Base-by-base conservation (phyloP, 2,888 invertebrate species). In the Agriopis aurantiaria region DNA sequence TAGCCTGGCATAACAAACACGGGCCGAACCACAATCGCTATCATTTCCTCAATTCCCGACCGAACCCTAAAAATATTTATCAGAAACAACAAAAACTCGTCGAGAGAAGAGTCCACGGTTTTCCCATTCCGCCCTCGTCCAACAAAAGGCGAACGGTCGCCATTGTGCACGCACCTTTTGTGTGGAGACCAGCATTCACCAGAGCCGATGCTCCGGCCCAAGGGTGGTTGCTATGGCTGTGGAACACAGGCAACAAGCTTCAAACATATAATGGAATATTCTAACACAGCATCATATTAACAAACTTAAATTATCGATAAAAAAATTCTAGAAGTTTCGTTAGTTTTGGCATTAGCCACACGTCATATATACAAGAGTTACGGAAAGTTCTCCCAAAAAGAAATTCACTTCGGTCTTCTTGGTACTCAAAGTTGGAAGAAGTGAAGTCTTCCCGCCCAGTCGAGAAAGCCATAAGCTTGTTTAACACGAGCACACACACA, bases 21-120 rank as follows among this genome's bases (percentile, higher is more conserved):
- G 33, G 60, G 41, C 55, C 45, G 40, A 59, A 56, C 43, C 49
- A 46, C 63, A 53, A 62, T 66, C 66, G 70, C 64, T 65, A 65
- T 69, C 69, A 69, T 70, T 69, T 63, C 68, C 61, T 68, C 49
- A 69, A 71, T 69, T 62, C 66, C 63, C 62, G 0, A 43, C 40
- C 78, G 84, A 85, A 85, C 83, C 65, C 72, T 88, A 89, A 87
- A 86, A 84, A 79, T 88, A 87, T 88, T 89, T 86, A 87, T 87
- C 84, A 85, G 80, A 78, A 84, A 84, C 82, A 85, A 90, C 86
- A 89, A 89, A 89, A 88, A 85, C 78, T 88, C 88, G 87, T 88
- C 84, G 75, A 80, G 88, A 89, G 89, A 90, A 90, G 87, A 84
- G 80, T 78, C 81, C 79, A 79, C 83, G 82, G 85, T 87, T 88